Evolutionary conservation across 2,113 vertebrate species (phyloP).

Genomic region (Scolopax mira): DNA sequence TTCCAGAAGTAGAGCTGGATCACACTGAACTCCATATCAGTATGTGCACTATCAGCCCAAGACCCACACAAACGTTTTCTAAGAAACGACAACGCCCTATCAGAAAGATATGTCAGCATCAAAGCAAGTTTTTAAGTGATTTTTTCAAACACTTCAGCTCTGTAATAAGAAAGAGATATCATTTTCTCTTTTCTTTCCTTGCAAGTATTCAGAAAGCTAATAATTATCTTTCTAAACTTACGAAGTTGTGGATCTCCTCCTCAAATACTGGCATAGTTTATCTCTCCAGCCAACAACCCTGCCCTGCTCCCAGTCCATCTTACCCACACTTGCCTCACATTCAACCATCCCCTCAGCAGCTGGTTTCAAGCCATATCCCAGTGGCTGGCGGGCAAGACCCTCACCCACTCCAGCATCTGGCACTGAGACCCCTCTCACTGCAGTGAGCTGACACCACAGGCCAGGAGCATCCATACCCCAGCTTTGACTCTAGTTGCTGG

Average conservation of each 20-base stretch:
- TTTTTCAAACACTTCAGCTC: not conserved
- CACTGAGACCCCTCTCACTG: not conserved
- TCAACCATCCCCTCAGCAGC: rapidly evolving
- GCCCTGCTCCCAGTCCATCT: not conserved
- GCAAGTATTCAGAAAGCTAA: not conserved
- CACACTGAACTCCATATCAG: not conserved
- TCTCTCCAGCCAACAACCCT: not conserved
- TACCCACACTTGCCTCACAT: rapidly evolving
- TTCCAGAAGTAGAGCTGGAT: not conserved
- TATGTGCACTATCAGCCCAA: not conserved
- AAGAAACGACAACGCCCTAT: not conserved
- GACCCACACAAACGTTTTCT: not conserved
- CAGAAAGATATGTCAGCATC: not conserved
- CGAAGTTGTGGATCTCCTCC: not conserved
- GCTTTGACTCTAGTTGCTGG: not conserved
- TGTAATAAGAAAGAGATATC: not conserved
- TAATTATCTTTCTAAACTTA: not conserved
- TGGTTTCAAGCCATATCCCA: not conserved
- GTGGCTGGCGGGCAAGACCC: not conserved
- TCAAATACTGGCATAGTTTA: rapidly evolving
- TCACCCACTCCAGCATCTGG: not conserved
- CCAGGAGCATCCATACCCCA: rapidly evolving
- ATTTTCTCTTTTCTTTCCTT: not conserved
- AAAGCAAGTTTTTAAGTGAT: not conserved
- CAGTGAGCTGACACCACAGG: not conserved